phyloP scores from a whole-genome alignment of 2,113 vertebrate genomes.

The Percopsis transmontana region DNA sequence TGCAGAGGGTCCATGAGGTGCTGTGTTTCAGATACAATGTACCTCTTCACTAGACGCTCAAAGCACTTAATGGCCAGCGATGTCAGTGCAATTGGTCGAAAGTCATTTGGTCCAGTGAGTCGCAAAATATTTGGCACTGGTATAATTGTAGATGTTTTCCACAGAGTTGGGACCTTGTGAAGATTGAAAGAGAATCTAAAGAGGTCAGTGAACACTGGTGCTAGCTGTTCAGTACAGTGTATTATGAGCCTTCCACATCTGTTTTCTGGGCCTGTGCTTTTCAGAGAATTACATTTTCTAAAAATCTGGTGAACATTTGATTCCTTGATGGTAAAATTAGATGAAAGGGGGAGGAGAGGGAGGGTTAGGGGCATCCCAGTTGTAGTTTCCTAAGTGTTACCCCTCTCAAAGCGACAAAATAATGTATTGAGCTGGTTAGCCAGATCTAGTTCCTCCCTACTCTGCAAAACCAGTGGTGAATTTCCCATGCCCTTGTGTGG shows the following conservation, averaged over 20 bases:
- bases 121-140: background rate
- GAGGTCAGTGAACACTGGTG: background rate
- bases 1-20: background rate
- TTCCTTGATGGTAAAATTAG: background rate
- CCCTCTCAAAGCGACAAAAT: slow-evolving; percentile 2
- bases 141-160: background rate
- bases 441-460: too few species aligned
- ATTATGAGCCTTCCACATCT: background rate
- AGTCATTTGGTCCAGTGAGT: background rate
- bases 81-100: slow-evolving; percentile 5
- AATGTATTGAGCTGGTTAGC: background rate
- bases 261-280: background rate
- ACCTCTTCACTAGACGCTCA: background rate
- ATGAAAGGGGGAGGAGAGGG: background rate
- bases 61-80: background rate
- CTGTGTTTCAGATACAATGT: background rate
- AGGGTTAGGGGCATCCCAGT: too few species aligned
- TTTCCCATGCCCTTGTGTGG: slow-evolving; percentile 10
- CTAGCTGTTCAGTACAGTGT: background rate
- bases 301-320: background rate
- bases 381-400: too few species aligned
- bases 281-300: background rate
- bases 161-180: background rate
- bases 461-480: too few species aligned
- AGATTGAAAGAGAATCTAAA: background rate